These are phyloP conservation scores for Stichopus horrens DNA, from an alignment of 53 echinoderm and acorn worm species.

Conservation along the genomic window DNA sequence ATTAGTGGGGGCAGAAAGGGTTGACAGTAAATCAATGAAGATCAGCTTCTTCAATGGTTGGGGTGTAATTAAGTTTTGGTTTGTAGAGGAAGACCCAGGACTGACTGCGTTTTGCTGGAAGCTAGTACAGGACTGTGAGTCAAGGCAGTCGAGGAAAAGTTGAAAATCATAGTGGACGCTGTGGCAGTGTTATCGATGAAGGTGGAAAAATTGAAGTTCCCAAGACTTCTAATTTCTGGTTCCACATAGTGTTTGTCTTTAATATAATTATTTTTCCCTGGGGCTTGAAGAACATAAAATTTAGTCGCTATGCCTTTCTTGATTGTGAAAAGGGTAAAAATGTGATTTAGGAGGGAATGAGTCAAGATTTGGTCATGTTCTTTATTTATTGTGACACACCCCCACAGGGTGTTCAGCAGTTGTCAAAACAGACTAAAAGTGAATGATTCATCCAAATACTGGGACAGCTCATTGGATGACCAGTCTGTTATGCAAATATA, in stretches of 20 bases:
- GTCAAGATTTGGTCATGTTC: constrained; percentile 32
- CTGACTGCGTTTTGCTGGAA: constrained; percentile 23
- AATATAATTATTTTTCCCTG: constrained; percentile 33
- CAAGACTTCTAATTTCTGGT: constrained; percentile 12
- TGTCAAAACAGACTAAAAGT: constrained; percentile 10
- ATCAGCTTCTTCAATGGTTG: constrained; percentile 22
- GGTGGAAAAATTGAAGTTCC: background rate
- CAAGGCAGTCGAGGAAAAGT: background rate
- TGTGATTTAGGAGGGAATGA: constrained; percentile 29
- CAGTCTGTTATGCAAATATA: background rate
- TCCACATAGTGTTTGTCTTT: constrained; percentile 31
- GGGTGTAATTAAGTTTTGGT: constrained; percentile 21
- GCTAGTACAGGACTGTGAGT: background rate
- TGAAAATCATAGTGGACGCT: background rate
- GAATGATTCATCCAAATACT: constrained; percentile 11
- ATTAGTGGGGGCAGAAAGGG: constrained; percentile 11
- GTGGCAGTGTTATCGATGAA: background rate
- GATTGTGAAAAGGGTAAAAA: background rate
- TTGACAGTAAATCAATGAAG: constrained; percentile 33
- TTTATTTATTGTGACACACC: background rate
- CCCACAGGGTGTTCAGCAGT: constrained; percentile 17
- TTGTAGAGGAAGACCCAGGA: background rate
- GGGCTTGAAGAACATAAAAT: constrained; percentile 36
- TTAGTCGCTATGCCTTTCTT: background rate
- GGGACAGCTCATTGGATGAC: background rate